Evolutionary conservation across 2,888 invertebrate genomes (phyloP), one percentile per base, ranked within the genome.

Genomic region (Pediacus dermestoides): DNA sequence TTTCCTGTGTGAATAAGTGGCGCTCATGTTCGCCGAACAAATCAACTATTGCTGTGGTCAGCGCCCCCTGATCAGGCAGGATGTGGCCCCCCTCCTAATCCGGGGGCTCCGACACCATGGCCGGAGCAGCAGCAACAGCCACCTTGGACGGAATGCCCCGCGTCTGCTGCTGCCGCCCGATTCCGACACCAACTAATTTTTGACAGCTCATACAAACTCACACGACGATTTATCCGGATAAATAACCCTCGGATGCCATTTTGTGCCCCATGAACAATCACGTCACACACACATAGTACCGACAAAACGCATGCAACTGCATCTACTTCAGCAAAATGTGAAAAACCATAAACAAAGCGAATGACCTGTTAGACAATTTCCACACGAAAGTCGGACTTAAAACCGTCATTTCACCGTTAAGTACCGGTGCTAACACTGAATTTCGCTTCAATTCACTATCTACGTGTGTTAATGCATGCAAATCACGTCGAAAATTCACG

Each of bases 301-400:
- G n/a, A n/a, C n/a, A n/a, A n/a, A n/a, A n/a, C n/a, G n/a, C n/a
- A n/a, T n/a, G n/a, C n/a, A n/a, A n/a, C n/a, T n/a, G n/a, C n/a
- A n/a, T n/a, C n/a, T 13, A 28, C 42, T 38, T 39, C 41, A 45
- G 44, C 37, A 49, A n/a, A 52, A 49, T 42, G 50, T 55, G 56
- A 60, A 60, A 63, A 63, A 55, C 56, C 47, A 65, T 66, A 65
- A 67, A 68, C 67, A 68, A 68, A 66, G 69, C 66, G 68, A 66
- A 66, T 69, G 69, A 70, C 69, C 69, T 69, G 69, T 67, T 69
- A 64, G 64, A 60, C 61, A 58, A 66, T 68, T 68, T 68, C 66
- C 65, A 64, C 61, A 50, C 53, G 10, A 32, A 46, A 45, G 46
- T 47, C 38, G 44, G 45, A 33, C 40, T 37, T 44, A 39, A 45